A percentile compares a stretch with the other conserved stretches of the same genome.
These are phyloP conservation scores for Neodontobutis hainanensis DNA, from an alignment of 2,113 vertebrate species.

Conservation along the genomic window DNA sequence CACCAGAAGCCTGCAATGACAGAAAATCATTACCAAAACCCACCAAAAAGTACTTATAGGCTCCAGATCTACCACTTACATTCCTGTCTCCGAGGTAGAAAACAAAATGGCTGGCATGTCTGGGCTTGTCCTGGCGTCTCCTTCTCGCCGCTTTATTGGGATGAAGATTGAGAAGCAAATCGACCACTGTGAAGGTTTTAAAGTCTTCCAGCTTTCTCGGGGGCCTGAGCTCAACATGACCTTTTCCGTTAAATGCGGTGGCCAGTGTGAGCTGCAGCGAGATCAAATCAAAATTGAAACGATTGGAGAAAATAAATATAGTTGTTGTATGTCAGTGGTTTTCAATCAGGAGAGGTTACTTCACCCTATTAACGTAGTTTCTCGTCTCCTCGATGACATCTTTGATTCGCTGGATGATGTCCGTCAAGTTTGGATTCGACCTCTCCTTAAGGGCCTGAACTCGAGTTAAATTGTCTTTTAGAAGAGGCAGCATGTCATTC, in stretches of 20 bases:
- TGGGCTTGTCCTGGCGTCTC: slow-evolving; percentile 8
- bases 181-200: slow-evolving; percentile 85
- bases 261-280: slow-evolving; percentile 80
- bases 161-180: slow-evolving; percentile 84
- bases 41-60: neutral
- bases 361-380: slow-evolving; percentile 85
- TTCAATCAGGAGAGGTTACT: neutral
- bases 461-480: slow-evolving; percentile 74
- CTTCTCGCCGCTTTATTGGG: neutral
- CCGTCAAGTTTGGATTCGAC: slow-evolving; percentile 82
- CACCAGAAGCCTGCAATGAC: slow-evolving; percentile 74
- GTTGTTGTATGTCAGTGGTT: neutral
- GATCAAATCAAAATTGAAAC: neutral
- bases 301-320: neutral
- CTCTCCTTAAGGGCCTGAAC: slow-evolving; percentile 80
- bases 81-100: slow-evolving; percentile 87
- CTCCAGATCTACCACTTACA: slow-evolving; percentile 65
- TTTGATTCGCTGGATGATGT: slow-evolving; percentile 83
- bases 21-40: neutral
- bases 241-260: slow-evolving; percentile 86
- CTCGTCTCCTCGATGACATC: slow-evolving; percentile 87
- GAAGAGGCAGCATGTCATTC: slow-evolving; percentile 71
- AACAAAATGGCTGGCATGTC: slow-evolving; percentile 78
- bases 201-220: slow-evolving; percentile 83
- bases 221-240: slow-evolving; percentile 84